Evolutionary conservation across 2,888 invertebrate genomes (phyloP).

Genomic region (Polyploca ridens): DNA sequence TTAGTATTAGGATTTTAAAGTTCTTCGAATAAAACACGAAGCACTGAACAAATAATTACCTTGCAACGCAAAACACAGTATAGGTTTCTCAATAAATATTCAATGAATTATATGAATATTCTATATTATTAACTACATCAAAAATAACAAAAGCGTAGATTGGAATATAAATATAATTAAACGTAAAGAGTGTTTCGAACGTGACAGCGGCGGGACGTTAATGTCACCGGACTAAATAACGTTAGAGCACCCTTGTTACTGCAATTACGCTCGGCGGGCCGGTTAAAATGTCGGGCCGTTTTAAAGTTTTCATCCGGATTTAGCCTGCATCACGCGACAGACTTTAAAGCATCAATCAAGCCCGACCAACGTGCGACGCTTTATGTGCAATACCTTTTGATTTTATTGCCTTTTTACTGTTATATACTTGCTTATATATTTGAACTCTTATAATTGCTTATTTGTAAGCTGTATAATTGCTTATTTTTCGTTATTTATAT

Average conservation of each 20-base stretch:
- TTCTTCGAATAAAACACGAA: too few species aligned
- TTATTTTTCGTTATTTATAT: too few species aligned
- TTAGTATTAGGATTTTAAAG: too few species aligned
- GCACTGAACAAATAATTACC: too few species aligned
- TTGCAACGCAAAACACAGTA: too few species aligned
- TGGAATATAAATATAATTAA: slow-evolving; percentile 74
- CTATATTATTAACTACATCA: too few species aligned
- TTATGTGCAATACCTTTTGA: slow-evolving; percentile 49
- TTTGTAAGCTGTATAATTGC: not conserved
- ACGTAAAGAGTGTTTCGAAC: slow-evolving; percentile 62
- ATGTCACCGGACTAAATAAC: slow-evolving; percentile 76
- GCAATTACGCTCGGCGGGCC: slow-evolving; percentile 65
- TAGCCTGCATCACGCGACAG: slow-evolving; percentile 53
- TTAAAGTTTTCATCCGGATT: slow-evolving; percentile 70
- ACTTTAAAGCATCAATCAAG: slow-evolving; percentile 70
- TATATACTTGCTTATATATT: slow-evolving; percentile 12
- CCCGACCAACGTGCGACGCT: slow-evolving; percentile 32
- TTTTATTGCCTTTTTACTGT: slow-evolving; percentile 36
- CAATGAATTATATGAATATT: too few species aligned
- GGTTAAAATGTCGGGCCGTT: slow-evolving; percentile 58
- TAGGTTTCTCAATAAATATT: too few species aligned
- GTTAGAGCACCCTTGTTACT: slow-evolving; percentile 81
- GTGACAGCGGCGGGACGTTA: slow-evolving; percentile 70
- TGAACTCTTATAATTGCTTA: not conserved
- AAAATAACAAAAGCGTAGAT: slow-evolving; percentile 41